phyloP scores from a whole-genome alignment of 1,140 invertebrate genomes.

The Sitobion miscanthi region DNA sequence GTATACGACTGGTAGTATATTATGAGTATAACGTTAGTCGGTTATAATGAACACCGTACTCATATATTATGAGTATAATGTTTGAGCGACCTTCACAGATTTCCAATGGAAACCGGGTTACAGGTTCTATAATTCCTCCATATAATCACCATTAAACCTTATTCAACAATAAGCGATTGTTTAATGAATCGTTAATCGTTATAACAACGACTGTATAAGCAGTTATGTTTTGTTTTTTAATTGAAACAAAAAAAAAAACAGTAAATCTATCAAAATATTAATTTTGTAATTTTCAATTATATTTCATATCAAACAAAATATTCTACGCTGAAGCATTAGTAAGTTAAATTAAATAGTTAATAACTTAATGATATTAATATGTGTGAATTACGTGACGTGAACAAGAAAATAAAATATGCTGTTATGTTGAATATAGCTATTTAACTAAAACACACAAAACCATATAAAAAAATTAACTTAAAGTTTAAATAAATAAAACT shows the following conservation, averaged over 20 bases:
- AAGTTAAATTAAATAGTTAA: not conserved
- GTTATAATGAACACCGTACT: not conserved
- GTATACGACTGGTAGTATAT: not conserved
- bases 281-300: too few relatives aligned
- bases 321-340: not conserved
- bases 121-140: not conserved
- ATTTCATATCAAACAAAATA: too few relatives aligned
- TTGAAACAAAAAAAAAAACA: too few relatives aligned
- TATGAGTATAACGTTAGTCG: not conserved
- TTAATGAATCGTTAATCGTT: not conserved
- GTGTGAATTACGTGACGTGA: too few relatives aligned
- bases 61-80: not conserved
- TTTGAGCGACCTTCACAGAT: not conserved
- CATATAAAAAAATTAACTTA: not conserved
- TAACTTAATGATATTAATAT: not conserved
- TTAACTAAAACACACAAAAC: not conserved
- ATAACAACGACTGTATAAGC: not conserved
- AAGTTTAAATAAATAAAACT: not conserved
- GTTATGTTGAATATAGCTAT: not conserved
- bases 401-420: not conserved
- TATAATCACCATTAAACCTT: not conserved
- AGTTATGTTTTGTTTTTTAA: too few relatives aligned
- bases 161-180: not conserved
- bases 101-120: not conserved
- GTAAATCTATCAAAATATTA: too few relatives aligned